Evolutionary conservation across 2,797 vertebrate genomes (phyloP), one percentile per base, ranked within the genome.

Genomic region (Danio choprae): DNA sequence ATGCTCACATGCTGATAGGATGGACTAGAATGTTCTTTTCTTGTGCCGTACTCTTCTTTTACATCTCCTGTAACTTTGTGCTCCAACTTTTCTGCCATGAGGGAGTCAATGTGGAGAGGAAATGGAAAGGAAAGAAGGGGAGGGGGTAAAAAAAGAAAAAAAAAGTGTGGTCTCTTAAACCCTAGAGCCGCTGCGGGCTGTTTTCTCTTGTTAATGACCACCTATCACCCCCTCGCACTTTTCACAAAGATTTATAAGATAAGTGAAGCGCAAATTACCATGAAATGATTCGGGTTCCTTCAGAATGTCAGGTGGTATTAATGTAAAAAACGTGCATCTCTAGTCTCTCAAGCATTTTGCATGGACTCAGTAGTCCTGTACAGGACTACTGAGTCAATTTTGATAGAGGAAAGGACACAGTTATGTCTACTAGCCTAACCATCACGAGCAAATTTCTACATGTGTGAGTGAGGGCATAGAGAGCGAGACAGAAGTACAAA

Each of bases 121-220:
- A 77, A 81, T 80, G 75, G 64, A 83, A 84, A 78, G 68, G 62
- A 77, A 74, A 73, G 58, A 73, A 71, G 69, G 29, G 50, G 36
- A 40, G 8, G 4, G 43, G 6, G 20, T 29, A 29, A 29, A 29
- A 29, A 29, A 29, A 29, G 20, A 13, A 60, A 16, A 11, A 48
- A 58, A 67, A 71, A 67, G 60, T 59, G 58, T 87, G 88, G 87
- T 90, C 84, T 72, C 82, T 89, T 79, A 90, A 91, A 88, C 86
- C 83, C 86, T 87, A 89, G 79, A 83, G 80, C 82, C 85, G 89
- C 89, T 70, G 82, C 83, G 76, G 88, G 89, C 89, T 92, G 88
- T 93, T 93, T 92, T 89, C 90, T 91, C 91, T 92, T 90, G 87
- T 90, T 93, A 93, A 92, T 88, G 89, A 90, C 90, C 88, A 91